Conservation (phyloP, 2,888 invertebrate species). For the Papilio gigon region DNA sequence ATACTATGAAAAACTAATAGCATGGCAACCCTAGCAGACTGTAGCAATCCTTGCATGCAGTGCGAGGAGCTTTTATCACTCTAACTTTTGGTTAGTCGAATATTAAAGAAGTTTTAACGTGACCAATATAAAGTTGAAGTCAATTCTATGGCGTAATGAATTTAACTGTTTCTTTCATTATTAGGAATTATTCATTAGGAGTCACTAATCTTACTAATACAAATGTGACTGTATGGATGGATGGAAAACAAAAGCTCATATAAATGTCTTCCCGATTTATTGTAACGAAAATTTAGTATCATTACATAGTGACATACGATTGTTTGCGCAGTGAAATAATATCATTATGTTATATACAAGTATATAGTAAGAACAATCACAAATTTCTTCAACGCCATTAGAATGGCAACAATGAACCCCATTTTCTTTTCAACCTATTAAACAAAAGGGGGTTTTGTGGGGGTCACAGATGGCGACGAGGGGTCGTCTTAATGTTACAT, state of each 20-base stretch:
- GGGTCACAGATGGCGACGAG: constrained; percentile 69
- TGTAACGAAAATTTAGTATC: too few species aligned
- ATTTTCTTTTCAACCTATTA: constrained; percentile 39
- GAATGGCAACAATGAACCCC: constrained; percentile 28
- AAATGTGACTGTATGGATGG: too few species aligned
- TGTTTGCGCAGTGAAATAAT: not conserved
- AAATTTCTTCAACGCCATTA: constrained; percentile 28
- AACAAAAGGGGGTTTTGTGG: constrained; percentile 42
- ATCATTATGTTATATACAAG: not conserved
- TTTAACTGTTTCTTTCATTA: not conserved
- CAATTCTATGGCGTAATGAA: not conserved
- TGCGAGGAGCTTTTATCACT: constrained; percentile 40
- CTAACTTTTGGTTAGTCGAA: constrained; percentile 14
- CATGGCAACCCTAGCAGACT: constrained; percentile 2
- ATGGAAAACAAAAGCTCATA: too few species aligned
- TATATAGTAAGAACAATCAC: not conserved
- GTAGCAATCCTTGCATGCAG: not conserved
- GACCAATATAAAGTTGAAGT: not conserved
- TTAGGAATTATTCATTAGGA: not conserved
- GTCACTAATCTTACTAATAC: too few species aligned
- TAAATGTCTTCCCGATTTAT: too few species aligned
- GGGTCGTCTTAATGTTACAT: constrained; percentile 80
- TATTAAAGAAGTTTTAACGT: constrained; percentile 13
- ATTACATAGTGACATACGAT: too few species aligned
- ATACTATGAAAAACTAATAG: not conserved